Conservation (phyloP, 1,140 invertebrate genomes). For the Papilio glaucus region DNA sequence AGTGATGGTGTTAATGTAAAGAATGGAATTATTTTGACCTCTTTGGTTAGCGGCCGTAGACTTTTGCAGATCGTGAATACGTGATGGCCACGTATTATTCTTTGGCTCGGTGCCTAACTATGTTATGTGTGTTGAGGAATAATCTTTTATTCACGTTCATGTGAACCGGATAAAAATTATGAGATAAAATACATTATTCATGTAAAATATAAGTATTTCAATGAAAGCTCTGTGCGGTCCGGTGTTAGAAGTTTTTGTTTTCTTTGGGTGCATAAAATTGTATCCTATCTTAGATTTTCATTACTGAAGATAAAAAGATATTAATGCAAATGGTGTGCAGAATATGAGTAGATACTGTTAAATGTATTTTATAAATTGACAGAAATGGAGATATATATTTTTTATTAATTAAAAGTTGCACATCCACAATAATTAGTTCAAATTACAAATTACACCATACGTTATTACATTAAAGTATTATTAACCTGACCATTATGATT, state of each 20-base stretch:
- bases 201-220: constrained; percentile 16
- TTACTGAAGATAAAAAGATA: too few species aligned
- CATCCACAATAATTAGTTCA: too few species aligned
- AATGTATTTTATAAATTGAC: too few species aligned
- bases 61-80: constrained; percentile 14
- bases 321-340: too few species aligned
- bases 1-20: neutral
- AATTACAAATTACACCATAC: too few species aligned
- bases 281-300: too few species aligned
- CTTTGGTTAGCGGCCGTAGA: constrained; percentile 16
- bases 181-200: constrained; percentile 26
- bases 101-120: constrained; percentile 17
- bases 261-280: neutral
- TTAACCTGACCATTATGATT: too few species aligned
- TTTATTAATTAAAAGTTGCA: too few species aligned
- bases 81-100: neutral
- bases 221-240: constrained; percentile 1
- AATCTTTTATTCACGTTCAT: constrained; percentile 27
- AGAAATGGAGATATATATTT: too few species aligned
- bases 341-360: too few species aligned
- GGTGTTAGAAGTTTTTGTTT: neutral
- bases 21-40: constrained; percentile 15
- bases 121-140: constrained; percentile 25
- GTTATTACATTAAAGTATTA: too few species aligned
- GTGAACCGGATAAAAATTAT: constrained; percentile 25